Evolutionary conservation across 2,113 vertebrate species (phyloP).

Genomic region (Otocyon megalotis): DNA sequence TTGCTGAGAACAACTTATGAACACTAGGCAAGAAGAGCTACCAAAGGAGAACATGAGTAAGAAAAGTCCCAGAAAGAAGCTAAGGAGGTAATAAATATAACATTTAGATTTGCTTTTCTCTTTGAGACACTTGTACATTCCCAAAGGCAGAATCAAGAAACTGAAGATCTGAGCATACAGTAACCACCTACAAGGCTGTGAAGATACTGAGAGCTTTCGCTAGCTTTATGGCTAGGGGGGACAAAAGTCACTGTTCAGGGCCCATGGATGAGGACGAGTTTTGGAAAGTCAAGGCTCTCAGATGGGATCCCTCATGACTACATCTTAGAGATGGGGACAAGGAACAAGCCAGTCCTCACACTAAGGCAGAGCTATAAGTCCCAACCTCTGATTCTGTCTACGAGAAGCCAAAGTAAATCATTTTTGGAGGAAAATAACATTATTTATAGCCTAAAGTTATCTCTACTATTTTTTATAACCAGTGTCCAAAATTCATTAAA

Average conservation of each 20-base stretch:
- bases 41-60: neutral
- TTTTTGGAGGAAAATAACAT: neutral
- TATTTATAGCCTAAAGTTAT: neutral
- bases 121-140: neutral
- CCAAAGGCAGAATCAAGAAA: neutral
- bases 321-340: neutral
- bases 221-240: neutral
- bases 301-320: too few species aligned
- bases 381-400: neutral
- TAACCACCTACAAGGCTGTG: neutral
- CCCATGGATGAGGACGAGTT: neutral
- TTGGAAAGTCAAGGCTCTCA: neutral
- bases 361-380: neutral
- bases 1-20: neutral
- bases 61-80: neutral
- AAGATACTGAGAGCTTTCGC: neutral
- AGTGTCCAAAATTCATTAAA: constrained; percentile 11
- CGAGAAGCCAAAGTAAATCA: neutral
- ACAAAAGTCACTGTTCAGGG: neutral
- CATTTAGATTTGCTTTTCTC: neutral
- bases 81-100: neutral
- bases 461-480: neutral
- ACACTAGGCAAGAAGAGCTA: neutral
- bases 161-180: neutral
- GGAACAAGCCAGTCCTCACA: neutral